Conservation (phyloP, 2,113 vertebrate species). For the Cynopterus brachyotis region DNA sequence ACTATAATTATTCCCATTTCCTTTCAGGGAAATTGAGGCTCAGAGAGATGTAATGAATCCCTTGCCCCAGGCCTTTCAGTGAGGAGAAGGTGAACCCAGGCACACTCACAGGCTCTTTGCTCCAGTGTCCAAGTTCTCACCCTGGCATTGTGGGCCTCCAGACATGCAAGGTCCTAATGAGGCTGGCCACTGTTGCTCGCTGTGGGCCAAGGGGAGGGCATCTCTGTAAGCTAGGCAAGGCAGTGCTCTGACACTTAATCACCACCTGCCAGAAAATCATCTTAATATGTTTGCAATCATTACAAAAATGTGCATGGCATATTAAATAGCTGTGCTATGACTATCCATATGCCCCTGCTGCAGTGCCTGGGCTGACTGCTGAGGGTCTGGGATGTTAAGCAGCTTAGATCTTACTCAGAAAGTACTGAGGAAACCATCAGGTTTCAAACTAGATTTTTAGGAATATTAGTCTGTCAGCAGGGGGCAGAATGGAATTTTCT, state of each 20-base stretch:
- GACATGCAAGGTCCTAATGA: neutral
- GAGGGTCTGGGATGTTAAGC: neutral
- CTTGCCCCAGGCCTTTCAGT: neutral
- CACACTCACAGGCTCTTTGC: neutral
- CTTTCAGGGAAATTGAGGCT: constrained; percentile 1
- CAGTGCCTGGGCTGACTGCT: neutral
- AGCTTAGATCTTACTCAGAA: neutral
- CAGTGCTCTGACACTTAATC: neutral
- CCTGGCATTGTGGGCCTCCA: neutral
- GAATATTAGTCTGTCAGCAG: constrained; percentile 66
- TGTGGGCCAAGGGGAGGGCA: neutral
- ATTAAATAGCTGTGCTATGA: neutral
- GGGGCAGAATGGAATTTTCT: constrained; percentile 71
- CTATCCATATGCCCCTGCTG: neutral
- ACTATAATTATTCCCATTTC: constrained; percentile 27
- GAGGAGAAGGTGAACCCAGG: neutral
- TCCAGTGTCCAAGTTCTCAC: neutral
- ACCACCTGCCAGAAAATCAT: neutral
- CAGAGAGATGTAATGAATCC: neutral
- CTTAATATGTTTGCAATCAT: neutral
- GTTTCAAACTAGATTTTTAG: constrained; percentile 45
- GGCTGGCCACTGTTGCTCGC: accelerated
- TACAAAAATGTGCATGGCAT: neutral
- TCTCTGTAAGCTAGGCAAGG: neutral
- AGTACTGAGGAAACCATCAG: neutral